Evolutionary conservation across 2,797 vertebrate genomes (phyloP).

Genomic region (Rachycentron canadum): DNA sequence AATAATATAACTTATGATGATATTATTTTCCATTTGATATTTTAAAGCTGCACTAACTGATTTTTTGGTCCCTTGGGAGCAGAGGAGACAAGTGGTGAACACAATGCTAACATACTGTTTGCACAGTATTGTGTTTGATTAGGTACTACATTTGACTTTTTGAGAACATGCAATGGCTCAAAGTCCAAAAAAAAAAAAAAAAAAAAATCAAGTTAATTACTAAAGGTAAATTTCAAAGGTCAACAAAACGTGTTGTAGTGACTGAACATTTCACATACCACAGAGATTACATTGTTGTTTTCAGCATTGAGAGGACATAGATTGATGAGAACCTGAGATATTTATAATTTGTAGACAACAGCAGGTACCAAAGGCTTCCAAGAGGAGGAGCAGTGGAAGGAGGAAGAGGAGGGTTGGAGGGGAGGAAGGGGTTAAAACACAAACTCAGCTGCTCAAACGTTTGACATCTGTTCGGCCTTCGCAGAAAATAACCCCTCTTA

Average conservation of each 20-base stretch:
- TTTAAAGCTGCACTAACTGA: neutral
- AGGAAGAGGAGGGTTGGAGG: neutral
- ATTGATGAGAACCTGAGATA: slow-evolving; percentile 52
- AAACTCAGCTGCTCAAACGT: slow-evolving; percentile 53
- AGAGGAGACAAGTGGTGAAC: neutral
- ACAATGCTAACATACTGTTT: too few species aligned
- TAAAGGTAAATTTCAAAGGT: neutral
- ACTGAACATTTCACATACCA: neutral
- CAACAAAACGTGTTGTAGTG: neutral
- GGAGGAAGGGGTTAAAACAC: neutral
- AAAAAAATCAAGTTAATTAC: neutral
- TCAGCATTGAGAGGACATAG: slow-evolving; percentile 14
- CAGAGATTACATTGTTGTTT: neutral
- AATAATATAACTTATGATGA: neutral
- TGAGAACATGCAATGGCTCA: neutral
- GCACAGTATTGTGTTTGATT: too few species aligned
- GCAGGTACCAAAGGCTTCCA: slow-evolving; percentile 17
- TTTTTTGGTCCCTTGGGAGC: neutral
- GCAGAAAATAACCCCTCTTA: slow-evolving; percentile 38
- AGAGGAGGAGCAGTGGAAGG: neutral
- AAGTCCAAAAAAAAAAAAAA: neutral
- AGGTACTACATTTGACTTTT: neutral
- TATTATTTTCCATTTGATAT: neutral
- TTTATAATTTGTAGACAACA: slow-evolving; percentile 56
- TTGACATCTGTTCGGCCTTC: slow-evolving; percentile 57